Evolutionary conservation across 2,113 vertebrate species (phyloP).

Genomic region (Benthochromis sp.): DNA sequence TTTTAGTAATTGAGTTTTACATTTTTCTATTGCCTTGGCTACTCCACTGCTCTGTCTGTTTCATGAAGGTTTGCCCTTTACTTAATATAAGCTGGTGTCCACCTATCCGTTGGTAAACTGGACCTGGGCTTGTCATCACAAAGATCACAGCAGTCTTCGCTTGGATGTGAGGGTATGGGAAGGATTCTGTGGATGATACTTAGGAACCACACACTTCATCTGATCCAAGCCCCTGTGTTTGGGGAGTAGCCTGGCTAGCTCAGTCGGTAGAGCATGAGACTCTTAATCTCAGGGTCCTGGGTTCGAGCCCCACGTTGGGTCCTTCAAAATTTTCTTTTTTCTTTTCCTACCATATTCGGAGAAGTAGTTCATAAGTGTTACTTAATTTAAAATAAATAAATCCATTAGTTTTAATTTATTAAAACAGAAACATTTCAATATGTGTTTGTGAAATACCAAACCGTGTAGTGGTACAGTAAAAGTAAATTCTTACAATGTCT

Average conservation of each 20-base stretch:
- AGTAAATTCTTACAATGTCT: not conserved
- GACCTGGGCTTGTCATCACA: no score
- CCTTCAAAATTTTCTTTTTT: accelerated
- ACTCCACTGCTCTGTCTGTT: no score
- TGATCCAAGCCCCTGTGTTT: accelerated
- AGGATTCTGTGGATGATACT: accelerated
- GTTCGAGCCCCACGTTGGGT: not conserved
- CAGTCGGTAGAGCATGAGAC: not conserved
- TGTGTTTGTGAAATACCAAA: not conserved
- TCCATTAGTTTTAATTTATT: not conserved
- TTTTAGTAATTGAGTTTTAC: no score
- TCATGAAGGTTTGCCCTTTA: no score
- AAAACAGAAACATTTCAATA: not conserved
- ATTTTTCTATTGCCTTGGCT: no score
- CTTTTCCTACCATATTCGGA: not conserved
- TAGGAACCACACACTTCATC: no score
- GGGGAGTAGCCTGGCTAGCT: accelerated
- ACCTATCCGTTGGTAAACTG: no score
- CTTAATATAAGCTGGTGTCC: no score
- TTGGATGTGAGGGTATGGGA: accelerated
- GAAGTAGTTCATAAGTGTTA: not conserved
- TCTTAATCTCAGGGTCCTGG: not conserved
- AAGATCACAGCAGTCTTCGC: no score
- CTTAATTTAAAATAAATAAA: not conserved
- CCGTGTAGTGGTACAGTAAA: not conserved